Conservation (phyloP, 2,113 vertebrate genomes). For the Neogale vison region DNA sequence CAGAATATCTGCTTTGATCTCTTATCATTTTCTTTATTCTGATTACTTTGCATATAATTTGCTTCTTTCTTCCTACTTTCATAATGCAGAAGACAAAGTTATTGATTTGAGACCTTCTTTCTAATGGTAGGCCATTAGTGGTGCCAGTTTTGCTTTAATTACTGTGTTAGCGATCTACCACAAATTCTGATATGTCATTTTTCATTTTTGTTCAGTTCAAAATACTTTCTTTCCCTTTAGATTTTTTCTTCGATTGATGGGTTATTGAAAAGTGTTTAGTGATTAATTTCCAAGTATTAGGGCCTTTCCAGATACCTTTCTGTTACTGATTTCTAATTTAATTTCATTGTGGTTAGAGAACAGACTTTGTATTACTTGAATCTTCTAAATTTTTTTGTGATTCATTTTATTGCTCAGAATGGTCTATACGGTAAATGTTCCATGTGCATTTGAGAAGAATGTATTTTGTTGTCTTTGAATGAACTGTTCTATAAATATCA, state of each 20-base stretch:
- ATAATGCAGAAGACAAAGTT: not conserved
- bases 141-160: not conserved
- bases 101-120: slow-evolving; percentile 22
- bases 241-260: not conserved
- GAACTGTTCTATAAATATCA: not conserved
- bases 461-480: not conserved
- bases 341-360: not conserved
- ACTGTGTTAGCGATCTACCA: not conserved
- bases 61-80: not conserved
- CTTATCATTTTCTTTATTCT: not conserved
- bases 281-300: slow-evolving; percentile 6
- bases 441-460: not conserved
- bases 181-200: not conserved
- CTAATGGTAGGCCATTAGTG: not conserved
- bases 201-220: not conserved
- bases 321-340: slow-evolving; percentile 6
- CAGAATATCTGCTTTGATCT: not conserved
- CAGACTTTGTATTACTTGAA: not conserved
- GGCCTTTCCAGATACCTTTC: not conserved
- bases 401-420: not conserved
- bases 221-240: not conserved
- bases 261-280: not conserved
- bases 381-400: not conserved
- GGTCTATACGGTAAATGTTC: not conserved
- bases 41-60: not conserved